These are phyloP conservation scores for Sthenelais limicola DNA, from an alignment of 2,888 invertebrate genomes.

Conservation along the genomic window DNA sequence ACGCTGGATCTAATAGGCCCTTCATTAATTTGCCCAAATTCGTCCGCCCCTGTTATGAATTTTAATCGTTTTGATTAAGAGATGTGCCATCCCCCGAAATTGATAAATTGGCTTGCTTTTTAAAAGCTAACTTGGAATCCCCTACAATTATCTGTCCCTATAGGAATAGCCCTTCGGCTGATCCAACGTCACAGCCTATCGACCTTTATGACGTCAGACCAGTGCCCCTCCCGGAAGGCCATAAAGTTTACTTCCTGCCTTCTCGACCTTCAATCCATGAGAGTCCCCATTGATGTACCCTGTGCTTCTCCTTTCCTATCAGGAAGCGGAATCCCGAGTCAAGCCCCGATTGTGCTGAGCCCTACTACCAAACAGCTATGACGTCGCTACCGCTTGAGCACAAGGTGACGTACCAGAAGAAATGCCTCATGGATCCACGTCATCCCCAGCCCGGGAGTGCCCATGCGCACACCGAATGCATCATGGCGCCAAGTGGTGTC, in stretches of 20 bases:
- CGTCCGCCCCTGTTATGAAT: too few relatives aligned
- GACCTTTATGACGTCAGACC: conserved; percentile 35
- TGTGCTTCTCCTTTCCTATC: conserved; percentile 39
- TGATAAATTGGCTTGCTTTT: too few relatives aligned
- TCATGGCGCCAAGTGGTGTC: conserved; percentile 15
- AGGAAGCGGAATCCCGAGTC: conserved; percentile 18
- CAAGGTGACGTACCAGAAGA: conserved; percentile 28
- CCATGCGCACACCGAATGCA: conserved; percentile 20
- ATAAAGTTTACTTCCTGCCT: conserved; percentile 35
- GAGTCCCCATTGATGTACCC: conserved; percentile 23
- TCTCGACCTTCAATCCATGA: conserved; percentile 29
- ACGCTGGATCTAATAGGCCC: too few relatives aligned
- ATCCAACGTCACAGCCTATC: conserved; percentile 7
- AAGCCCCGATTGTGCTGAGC: conserved; percentile 13
- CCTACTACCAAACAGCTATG: conserved; percentile 31
- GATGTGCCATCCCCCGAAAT: too few relatives aligned
- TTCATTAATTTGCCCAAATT: too few relatives aligned
- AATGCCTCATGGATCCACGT: conserved; percentile 26
- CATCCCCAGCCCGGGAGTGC: conserved; percentile 11
- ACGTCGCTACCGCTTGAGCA: conserved; percentile 27
- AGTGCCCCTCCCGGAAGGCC: conserved; percentile 27
- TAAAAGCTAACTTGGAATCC: conserved; percentile 5
- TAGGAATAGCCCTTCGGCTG: conserved; percentile 26
- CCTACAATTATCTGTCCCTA: conserved; percentile 25
- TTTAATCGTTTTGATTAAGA: too few relatives aligned